Evolutionary conservation across 2,888 invertebrate species (phyloP).

Genomic region (Sylvicola cinctus): DNA sequence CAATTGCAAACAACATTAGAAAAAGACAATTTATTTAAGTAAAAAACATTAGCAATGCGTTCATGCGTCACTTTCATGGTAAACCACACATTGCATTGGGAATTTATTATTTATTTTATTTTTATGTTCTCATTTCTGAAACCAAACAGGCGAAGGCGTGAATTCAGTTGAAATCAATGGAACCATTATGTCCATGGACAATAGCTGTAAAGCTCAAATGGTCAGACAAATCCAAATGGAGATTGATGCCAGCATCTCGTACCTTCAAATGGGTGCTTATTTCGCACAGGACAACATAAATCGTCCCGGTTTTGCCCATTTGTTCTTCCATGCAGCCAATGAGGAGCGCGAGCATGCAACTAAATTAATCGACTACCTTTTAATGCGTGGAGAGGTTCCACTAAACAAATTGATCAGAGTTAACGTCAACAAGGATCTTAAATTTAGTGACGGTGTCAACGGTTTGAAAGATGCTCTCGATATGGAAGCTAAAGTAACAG

Average conservation of each 20-base stretch:
- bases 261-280: constrained; percentile 70
- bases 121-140: too few species aligned
- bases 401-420: constrained; percentile 14
- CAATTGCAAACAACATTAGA: too few species aligned
- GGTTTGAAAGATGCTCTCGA: constrained; percentile 58
- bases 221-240: constrained; percentile 51
- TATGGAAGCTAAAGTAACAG: constrained; percentile 60
- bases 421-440: constrained; percentile 11
- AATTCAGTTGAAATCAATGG: too few species aligned
- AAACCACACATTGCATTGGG: too few species aligned
- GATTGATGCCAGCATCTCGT: constrained; percentile 58
- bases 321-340: constrained; percentile 63
- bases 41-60: too few species aligned
- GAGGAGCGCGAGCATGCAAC: constrained; percentile 82
- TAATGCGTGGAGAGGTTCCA: constrained; percentile 55
- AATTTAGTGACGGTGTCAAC: constrained; percentile 37
- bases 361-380: constrained; percentile 68
- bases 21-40: too few species aligned
- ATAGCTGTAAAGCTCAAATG: too few species aligned
- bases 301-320: constrained; percentile 70
- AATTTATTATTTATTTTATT: too few species aligned
- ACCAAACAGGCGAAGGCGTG: too few species aligned
- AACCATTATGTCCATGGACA: too few species aligned
- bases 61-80: too few species aligned
- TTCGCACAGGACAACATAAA: constrained; percentile 59